A percentile compares a stretch with the other conserved stretches of the same genome.
Conservation (phyloP, 2,113 vertebrate species). For the Ciconia maguari region DNA sequence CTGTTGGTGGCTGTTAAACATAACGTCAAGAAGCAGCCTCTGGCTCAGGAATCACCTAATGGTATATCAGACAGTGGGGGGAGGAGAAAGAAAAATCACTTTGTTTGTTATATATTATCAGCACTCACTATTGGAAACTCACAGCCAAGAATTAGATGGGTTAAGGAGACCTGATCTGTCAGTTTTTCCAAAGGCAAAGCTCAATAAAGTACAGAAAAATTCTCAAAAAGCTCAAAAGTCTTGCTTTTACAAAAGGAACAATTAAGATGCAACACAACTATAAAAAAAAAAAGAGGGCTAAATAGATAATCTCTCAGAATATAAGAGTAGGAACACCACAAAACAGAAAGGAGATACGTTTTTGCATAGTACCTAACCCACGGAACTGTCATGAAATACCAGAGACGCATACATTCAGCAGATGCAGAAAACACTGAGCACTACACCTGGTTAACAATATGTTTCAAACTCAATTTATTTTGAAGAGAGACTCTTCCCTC, state of each 20-base stretch:
- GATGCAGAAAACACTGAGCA: background rate
- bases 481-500: background rate
- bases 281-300: background rate
- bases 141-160: background rate
- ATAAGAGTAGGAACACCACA: background rate
- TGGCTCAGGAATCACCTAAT: background rate
- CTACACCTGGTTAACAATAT: background rate
- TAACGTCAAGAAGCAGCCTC: background rate
- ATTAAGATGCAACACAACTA: background rate
- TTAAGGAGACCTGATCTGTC: background rate
- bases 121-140: background rate
- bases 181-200: background rate
- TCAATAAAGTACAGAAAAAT: background rate
- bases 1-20: background rate
- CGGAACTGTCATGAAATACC: background rate
- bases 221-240: background rate
- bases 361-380: background rate
- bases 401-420: background rate
- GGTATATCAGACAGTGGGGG: background rate
- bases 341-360: background rate
- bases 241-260: background rate
- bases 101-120: background rate
- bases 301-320: background rate
- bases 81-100: background rate
- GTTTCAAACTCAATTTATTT: background rate